Evolutionary conservation across 2,888 invertebrate species (phyloP), one percentile per base, ranked within the genome.

Genomic region (Taphrorychus bicolor): DNA sequence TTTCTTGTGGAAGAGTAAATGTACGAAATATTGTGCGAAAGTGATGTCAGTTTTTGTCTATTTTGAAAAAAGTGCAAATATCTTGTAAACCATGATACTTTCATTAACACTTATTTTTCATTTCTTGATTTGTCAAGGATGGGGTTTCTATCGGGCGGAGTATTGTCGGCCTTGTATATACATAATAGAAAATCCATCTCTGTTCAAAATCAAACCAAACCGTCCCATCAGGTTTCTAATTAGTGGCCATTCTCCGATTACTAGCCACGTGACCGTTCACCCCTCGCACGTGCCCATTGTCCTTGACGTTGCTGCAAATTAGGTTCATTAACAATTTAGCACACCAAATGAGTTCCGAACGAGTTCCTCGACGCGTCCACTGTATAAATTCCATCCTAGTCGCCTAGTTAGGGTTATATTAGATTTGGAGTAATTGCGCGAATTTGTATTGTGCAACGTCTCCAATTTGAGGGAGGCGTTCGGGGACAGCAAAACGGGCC

Each of bases 191-290:
- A 56, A 17, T 56, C 18, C 32, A 41, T 17, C 17, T 32, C 56
- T 40, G 56, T 54, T 41, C 40, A 14, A n/a, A n/a, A n/a, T n/a
- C n/a, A n/a, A n/a, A n/a, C n/a, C n/a, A n/a, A n/a, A n/a, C n/a
- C n/a, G n/a, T n/a, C 21, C 21, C 21, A 14, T 23, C 32, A 21
- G 51, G 59, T 49, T 59, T 40, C 68, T 64, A 68, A 68, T 68
- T 64, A 68, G 68, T 62, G 63, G 58, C 56, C 51, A 68, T 64
- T 68, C 68, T 59, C 59, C 59, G 63, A 59, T 67, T 67, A 67
- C 67, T 14, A 22, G 59, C 17, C 68, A 68, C 68, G 68, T 68
- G 68, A 64, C 63, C 53, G 48, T 18, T 42, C 60, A 49, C 51
- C 61, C 61, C 41, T 57, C 52, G 66, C 61, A 62, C 66, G 66